These are phyloP conservation scores for Ramazzottius varieornatus DNA, from an alignment of 2,888 invertebrate species.

Conservation along the genomic window DNA sequence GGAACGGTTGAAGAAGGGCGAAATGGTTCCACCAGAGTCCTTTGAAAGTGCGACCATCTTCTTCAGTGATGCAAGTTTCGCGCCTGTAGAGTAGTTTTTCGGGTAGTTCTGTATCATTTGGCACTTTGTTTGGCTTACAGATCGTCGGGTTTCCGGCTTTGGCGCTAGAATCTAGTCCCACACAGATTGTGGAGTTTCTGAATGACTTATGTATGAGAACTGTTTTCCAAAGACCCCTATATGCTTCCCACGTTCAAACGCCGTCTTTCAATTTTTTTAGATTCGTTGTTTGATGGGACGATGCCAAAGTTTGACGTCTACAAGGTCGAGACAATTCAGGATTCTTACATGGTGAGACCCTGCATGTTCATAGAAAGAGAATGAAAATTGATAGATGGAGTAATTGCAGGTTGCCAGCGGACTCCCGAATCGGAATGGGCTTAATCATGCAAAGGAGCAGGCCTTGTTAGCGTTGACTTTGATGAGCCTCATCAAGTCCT, in stretches of 20 bases:
- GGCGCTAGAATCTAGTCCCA: neutral
- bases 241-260: neutral
- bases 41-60: constrained; percentile 1
- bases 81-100: too few relatives aligned
- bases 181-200: neutral
- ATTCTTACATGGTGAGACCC: neutral
- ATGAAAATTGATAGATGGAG: neutral
- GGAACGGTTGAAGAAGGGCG: neutral
- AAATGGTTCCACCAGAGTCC: neutral
- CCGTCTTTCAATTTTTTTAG: neutral
- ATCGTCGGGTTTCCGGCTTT: neutral
- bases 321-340: neutral
- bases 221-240: neutral
- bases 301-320: neutral
- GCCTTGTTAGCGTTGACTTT: neutral
- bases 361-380: neutral
- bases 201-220: neutral
- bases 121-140: neutral
- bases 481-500: neutral
- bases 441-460: neutral
- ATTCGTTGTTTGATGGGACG: neutral
- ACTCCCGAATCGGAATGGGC: neutral
- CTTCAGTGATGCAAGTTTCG: neutral
- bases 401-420: neutral
- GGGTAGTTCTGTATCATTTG: too few relatives aligned